These are phyloP conservation scores for Caenorhabditis brenneri DNA, from an alignment of 1,140 invertebrate species.

Conservation along the genomic window DNA sequence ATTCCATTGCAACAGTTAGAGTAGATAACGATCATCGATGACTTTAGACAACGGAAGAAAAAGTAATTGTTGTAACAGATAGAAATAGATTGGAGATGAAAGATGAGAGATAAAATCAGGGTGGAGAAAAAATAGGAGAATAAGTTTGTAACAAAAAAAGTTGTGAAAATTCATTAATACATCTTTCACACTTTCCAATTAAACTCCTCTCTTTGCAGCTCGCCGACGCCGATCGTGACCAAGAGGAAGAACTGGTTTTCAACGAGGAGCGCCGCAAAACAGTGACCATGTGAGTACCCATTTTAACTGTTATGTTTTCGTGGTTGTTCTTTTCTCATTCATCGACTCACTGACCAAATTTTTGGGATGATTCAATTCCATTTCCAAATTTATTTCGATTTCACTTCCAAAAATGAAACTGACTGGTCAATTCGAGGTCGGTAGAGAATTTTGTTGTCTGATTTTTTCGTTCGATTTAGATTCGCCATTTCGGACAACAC, in stretches of 20 bases:
- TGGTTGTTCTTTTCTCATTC: background rate
- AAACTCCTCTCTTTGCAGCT: background rate
- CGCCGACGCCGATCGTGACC: conserved; percentile 45
- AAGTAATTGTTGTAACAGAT: background rate
- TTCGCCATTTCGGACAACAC: background rate
- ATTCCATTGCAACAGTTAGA: background rate
- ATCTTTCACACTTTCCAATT: background rate
- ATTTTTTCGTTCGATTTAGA: background rate
- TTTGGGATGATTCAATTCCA: no score
- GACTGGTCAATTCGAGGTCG: background rate
- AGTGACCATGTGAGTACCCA: conserved; percentile 45
- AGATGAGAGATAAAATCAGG: background rate
- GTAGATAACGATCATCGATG: conserved; percentile 25
- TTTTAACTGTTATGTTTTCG: background rate
- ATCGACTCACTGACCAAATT: background rate
- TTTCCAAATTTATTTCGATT: no score
- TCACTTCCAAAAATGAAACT: no score
- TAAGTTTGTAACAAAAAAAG: background rate
- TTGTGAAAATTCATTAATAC: background rate
- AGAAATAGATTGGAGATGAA: background rate
- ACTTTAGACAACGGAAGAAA: background rate
- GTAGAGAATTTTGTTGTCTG: background rate
- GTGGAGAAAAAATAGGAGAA: background rate
- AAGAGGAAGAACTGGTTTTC: conserved; percentile 50
- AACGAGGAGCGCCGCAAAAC: conserved; percentile 52